Evolutionary conservation across 2,888 invertebrate genomes (phyloP).

Genomic region (Rhagonycha fulva): DNA sequence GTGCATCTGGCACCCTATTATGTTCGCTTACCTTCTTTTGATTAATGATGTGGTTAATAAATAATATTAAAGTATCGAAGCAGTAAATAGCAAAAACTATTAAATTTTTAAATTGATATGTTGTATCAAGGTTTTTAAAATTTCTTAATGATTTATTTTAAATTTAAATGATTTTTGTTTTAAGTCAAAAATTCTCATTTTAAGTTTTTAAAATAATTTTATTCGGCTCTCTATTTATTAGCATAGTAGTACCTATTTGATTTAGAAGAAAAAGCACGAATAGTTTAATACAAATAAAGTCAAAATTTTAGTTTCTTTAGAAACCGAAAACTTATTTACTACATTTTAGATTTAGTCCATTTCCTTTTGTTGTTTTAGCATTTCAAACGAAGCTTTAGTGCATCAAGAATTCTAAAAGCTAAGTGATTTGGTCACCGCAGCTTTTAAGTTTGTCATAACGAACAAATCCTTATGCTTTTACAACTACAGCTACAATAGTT

Average conservation of each 20-base stretch:
- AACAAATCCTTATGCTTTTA: conserved; percentile 29
- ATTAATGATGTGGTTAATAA: conserved; percentile 40
- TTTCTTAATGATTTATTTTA: too few species aligned
- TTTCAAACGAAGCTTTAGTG: conserved; percentile 15
- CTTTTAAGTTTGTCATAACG: conserved; percentile 29
- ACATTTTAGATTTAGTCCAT: conserved; percentile 25
- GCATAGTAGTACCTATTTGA: background rate
- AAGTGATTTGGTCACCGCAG: conserved; percentile 29
- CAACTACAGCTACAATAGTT: conserved; percentile 26
- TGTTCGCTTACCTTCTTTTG: conserved; percentile 36
- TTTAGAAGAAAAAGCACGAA: background rate
- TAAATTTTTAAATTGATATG: background rate
- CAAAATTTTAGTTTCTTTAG: conserved; percentile 2
- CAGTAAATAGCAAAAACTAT: background rate
- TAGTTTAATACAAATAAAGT: background rate
- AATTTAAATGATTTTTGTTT: too few species aligned
- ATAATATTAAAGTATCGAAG: conserved; percentile 38
- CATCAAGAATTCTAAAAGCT: conserved; percentile 11
- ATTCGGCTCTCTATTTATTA: background rate
- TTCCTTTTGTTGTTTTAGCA: conserved; percentile 26
- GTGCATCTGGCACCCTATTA: conserved; percentile 38
- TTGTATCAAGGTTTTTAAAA: background rate
- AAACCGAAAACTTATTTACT: conserved; percentile 25
- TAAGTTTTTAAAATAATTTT: background rate
- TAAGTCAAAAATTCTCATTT: too few species aligned